Conservation (phyloP, 2,113 vertebrate genomes). For the Microtus pennsylvanicus region DNA sequence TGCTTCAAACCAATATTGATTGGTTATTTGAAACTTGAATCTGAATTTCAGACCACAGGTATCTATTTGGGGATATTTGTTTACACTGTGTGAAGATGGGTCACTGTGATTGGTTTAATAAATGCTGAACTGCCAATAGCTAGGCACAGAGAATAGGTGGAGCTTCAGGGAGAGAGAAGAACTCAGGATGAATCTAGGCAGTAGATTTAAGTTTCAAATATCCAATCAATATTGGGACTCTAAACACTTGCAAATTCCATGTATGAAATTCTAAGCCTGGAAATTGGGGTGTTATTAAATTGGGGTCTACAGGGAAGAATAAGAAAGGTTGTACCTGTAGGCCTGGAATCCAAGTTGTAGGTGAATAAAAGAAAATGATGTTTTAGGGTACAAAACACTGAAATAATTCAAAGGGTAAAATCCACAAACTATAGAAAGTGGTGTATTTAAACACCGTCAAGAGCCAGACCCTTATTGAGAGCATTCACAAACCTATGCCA, state of each 20-base stretch:
- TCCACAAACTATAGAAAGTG: background rate
- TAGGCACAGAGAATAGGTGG: background rate
- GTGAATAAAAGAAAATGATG: fast-evolving
- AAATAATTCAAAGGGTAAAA: conserved; percentile 1
- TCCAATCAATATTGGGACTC: background rate
- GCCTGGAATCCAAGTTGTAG: fast-evolving
- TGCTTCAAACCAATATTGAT: background rate
- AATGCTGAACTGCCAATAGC: background rate
- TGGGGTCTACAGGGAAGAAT: background rate
- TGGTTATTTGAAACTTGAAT: background rate
- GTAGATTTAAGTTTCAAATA: background rate
- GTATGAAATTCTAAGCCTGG: background rate
- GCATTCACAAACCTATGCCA: background rate
- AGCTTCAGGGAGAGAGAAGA: background rate
- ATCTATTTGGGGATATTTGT: background rate
- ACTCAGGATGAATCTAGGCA: background rate
- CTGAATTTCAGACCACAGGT: background rate
- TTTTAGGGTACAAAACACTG: background rate
- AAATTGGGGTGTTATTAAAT: background rate
- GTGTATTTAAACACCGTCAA: background rate
- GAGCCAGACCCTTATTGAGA: background rate
- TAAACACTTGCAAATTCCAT: background rate
- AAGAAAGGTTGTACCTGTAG: background rate
- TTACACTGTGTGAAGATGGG: background rate
- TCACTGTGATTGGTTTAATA: background rate